A percentile compares a stretch with the other conserved stretches of the same genome.
These are phyloP conservation scores for Seison nebaliae DNA, from an alignment of 1,140 invertebrate genomes.

Conservation along the genomic window DNA sequence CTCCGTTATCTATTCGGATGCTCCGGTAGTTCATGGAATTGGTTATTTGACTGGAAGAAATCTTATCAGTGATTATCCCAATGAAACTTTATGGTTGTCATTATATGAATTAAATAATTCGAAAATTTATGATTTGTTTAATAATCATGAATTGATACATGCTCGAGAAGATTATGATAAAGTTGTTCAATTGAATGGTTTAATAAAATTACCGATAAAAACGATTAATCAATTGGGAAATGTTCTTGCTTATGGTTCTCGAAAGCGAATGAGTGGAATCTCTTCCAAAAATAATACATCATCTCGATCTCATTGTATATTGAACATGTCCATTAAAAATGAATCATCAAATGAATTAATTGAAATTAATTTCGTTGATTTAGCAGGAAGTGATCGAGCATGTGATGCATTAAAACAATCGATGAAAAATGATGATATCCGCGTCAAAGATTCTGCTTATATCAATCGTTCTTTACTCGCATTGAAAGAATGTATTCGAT, in stretches of 20 bases:
- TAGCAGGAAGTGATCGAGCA: slow-evolving; percentile 16
- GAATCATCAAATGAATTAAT: neutral
- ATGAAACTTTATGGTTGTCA: slow-evolving; percentile 1
- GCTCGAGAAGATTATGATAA: too few relatives aligned
- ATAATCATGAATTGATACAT: too few relatives aligned
- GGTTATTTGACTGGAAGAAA: neutral
- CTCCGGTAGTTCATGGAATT: slow-evolving; percentile 5
- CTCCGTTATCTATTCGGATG: too few relatives aligned
- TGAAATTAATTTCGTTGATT: slow-evolving; percentile 15
- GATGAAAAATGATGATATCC: slow-evolving; percentile 13
- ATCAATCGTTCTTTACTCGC: slow-evolving; percentile 15
- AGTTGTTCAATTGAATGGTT: slow-evolving; percentile 8
- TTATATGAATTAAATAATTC: slow-evolving; percentile 12
- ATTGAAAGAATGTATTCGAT: slow-evolving; percentile 26
- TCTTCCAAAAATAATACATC: slow-evolving; percentile 17
- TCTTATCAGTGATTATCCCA: neutral
- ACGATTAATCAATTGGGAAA: neutral
- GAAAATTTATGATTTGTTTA: too few relatives aligned
- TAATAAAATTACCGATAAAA: slow-evolving; percentile 6
- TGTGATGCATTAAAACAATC: slow-evolving; percentile 13
- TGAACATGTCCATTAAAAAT: slow-evolving; percentile 21
- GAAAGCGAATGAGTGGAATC: neutral
- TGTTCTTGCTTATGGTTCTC: neutral
- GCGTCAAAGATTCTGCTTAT: slow-evolving; percentile 14
- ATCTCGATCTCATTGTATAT: slow-evolving; percentile 25